Base-by-base conservation (phyloP, 2,797 vertebrate genomes). In the Acipenser ruthenus region DNA sequence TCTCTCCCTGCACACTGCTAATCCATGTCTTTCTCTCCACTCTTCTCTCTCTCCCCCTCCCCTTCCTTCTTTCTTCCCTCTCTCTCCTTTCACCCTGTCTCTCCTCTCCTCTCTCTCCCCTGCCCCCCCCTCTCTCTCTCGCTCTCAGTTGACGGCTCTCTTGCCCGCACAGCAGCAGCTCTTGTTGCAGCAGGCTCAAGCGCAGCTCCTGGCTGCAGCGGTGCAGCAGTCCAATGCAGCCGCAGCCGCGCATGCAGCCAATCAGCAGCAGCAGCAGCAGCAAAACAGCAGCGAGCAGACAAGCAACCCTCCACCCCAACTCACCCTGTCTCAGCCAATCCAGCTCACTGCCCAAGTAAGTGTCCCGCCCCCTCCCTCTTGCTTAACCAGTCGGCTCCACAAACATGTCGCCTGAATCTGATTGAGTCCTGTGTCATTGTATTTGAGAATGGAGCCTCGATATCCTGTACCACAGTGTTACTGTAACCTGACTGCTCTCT, bases 261-360 rank as follows among this genome's bases (percentile, higher is more conserved):
- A 89, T 48, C 83, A 73, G 49, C 78, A 6, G 74, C 75, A 67
- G 75, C 73, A 82, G 81, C 81, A 71, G 77, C 87, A 90, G 82
- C 88, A 88, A 71, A 84, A 48, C 69, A 68, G 73, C 73, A 86
- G 80, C 83, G 79, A 88, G 71, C 82, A 82, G 79, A 78, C 10
- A 12, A 51, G 77, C 87, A 76, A 74, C 68, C 84, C 88, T 81
- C 87, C 90, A 49, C 90, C 92, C 50, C 93, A 93, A 87, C 91
- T 95, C 69, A 83, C 93, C 69, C 90, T 95, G 72, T 93, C 94
- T 71, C 94, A 96, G 79, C 93, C 94, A 76, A 93, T 96, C 85
- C 94, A 96, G 85, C 92, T 96, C 81, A 95, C 93, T 62, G 93
- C 94, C 82, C 94, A 95, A 93, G 94, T 96, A 95, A 87, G 81